Evolutionary conservation across 2,888 invertebrate genomes (phyloP).

Genomic region (Sphinx pinastri): DNA sequence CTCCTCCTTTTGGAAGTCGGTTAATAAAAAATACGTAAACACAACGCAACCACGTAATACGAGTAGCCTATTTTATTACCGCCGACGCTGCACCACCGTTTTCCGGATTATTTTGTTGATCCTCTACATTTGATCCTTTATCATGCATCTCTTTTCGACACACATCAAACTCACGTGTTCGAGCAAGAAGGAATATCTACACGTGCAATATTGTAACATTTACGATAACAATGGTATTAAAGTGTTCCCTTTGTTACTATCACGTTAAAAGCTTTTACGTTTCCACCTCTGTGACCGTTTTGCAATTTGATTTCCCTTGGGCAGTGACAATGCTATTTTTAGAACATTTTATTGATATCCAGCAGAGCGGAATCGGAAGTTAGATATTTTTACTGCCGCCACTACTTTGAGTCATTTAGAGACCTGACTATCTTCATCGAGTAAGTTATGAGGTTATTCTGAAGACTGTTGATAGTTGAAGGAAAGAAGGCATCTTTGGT

Average conservation of each 20-base stretch:
- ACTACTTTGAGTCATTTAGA: no score
- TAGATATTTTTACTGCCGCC: background rate
- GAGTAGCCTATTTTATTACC: slow-evolving; percentile 2
- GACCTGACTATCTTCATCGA: no score
- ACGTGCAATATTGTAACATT: slow-evolving; percentile 5
- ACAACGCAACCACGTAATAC: background rate
- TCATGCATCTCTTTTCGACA: slow-evolving; percentile 5
- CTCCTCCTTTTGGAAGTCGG: no score
- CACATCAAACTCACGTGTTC: background rate
- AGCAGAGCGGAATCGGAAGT: no score
- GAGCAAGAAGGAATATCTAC: background rate
- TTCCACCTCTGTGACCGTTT: background rate
- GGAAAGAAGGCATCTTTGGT: no score
- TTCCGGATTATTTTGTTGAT: slow-evolving; percentile 11
- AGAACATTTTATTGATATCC: no score
- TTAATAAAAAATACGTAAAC: background rate
- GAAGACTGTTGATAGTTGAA: no score
- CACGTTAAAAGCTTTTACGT: background rate
- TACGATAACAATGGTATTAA: slow-evolving; percentile 9
- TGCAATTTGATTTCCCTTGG: background rate
- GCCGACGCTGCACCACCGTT: background rate
- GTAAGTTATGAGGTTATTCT: no score
- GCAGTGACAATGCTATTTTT: background rate
- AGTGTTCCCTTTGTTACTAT: slow-evolving; percentile 7
- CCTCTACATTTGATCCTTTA: background rate